Evolutionary conservation across 2,888 invertebrate species (phyloP), one percentile per base, ranked within the genome.

Genomic region (Trisateles emortualis): DNA sequence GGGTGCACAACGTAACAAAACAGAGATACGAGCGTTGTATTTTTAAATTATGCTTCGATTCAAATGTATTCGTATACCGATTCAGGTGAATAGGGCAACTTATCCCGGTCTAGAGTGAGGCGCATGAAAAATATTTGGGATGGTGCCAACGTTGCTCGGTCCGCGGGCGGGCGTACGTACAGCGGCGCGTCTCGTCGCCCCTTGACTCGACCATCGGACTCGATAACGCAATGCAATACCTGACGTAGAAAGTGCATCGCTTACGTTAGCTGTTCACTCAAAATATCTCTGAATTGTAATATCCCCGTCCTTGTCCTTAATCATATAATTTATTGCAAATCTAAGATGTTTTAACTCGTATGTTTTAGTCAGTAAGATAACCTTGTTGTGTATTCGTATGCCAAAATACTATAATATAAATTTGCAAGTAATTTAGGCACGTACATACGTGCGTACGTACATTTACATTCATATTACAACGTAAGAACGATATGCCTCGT

Each of bases 11-110:
- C 6, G 14, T 14, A 33, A 10, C 8, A 11, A 32, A 32, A 32
- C 32, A 32, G 32, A 32, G n/a, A 32, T 32, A 13, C 11, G 46
- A 38, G 13, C 19, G 46, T 38, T 59, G 24, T 56, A 52, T 51
- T 55, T 65, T 45, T 56, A 69, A 57, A 61, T 48, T 26, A 53
- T 56, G 49, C 58, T 68, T 60, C 57, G 62, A 68, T 66, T 62
- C 64, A 73, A 69, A 74, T 63, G 70, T 79, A 84, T 83, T 83
- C 78, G 75, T 86, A 84, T 84, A 80, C 82, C 83, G 76, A 86
- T 88, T 84, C 87, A 90, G 90, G 90, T 90, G 90, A 89, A 90
- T 83, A 87, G 86, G 81, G 84, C 86, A 79, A 86, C 82, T 88
- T 88, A 88, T 90, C 85, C 84, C 84, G 76, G 80, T 79, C 77